Base-by-base conservation (phyloP, 2,888 invertebrate genomes). In the Ariolimax columbianus region DNA sequence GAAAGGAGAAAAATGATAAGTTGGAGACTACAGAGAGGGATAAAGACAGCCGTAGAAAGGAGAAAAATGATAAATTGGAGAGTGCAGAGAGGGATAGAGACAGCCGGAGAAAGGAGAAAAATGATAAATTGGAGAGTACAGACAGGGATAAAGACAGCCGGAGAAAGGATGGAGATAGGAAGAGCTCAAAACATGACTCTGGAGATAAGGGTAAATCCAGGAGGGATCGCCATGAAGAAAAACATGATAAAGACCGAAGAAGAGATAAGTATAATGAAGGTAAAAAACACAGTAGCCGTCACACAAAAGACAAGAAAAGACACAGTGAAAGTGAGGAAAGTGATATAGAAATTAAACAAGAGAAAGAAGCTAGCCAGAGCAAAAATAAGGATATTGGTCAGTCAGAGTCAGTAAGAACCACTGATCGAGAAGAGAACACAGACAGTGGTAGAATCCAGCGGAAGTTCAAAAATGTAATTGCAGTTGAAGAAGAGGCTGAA, bases 61-160 rank as follows among this genome's bases (percentile, higher is more conserved):
- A 72, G 82, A 38, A 83, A 77, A 33, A 36, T 30, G n/a, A 84
- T 63, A 33, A 38, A 55, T 81, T 73, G 30, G 77, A 51, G 59
- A 72, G 26, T 55, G 43, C 11, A 66, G 86, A 83, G 3, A 68
- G 7, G 38, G 38, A 40, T 73, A 83, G 68, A 47, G 86, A 79
- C 3, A 75, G 85, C 82, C 26, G 51, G 70, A 78, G 11, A 79
- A 81, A 83, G 82, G 83, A 72, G 82, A 38, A 83, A 77, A 33
- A 36, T 30, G n/a, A 84, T 63, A 33, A 38, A 55, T 81, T 73
- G 30, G 77, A 51, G 59, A 72, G 26, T 55, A 40, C 11, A 66
- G 86, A 83, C 33, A 85, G 83, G 43, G 68, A 86, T 73, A 83
- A 72, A 47, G 86, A 79, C 3, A 75, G 85, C 82, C 26, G 51